Conservation (phyloP, 2,797 vertebrate species). For the Cossypha caffra region DNA sequence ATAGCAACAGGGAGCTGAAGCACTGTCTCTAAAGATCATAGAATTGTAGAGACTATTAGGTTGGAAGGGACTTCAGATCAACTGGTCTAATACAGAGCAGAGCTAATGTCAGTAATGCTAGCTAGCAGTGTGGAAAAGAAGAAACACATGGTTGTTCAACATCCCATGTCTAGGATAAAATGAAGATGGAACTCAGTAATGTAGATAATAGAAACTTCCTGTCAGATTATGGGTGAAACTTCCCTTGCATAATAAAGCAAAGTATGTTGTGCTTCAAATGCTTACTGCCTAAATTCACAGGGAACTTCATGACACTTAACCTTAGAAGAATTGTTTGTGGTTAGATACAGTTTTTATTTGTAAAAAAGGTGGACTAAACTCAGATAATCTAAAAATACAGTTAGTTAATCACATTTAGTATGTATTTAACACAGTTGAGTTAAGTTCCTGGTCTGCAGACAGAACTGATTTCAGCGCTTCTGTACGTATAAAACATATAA, state of each 20-base stretch:
- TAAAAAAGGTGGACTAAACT: neutral
- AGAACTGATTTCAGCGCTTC: neutral
- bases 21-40: neutral
- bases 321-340: neutral
- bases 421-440: neutral
- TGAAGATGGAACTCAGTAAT: neutral
- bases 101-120: neutral
- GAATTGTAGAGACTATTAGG: neutral
- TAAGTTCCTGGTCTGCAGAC: neutral
- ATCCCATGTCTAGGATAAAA: neutral
- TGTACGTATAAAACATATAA: neutral
- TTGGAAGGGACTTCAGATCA: neutral
- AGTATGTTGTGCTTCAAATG: neutral
- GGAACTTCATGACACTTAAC: neutral
- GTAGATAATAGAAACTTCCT: neutral
- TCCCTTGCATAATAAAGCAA: neutral
- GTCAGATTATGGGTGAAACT: neutral
- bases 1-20: neutral
- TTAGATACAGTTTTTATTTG: neutral
- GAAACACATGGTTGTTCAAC: neutral
- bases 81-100: neutral
- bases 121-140: neutral
- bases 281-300: neutral
- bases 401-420: neutral
- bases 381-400: neutral